phyloP scores from a whole-genome alignment of 2,113 vertebrate species.

The Nipponia nippon region DNA sequence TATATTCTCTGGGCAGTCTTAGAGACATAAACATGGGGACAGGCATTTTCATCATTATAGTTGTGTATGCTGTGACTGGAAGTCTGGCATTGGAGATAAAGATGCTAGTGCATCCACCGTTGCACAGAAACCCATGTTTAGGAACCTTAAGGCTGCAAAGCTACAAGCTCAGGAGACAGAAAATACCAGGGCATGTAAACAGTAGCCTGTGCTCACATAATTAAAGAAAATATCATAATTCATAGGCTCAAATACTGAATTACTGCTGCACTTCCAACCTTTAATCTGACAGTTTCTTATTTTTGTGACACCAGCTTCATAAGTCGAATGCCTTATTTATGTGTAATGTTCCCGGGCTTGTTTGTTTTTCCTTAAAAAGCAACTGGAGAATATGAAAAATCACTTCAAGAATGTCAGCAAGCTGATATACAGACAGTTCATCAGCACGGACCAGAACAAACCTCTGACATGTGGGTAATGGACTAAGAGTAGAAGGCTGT shows the following conservation, averaged over 20 bases:
- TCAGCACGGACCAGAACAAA: not conserved
- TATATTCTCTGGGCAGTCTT: not conserved
- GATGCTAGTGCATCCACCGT: not conserved
- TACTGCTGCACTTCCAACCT: not conserved
- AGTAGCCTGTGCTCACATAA: not conserved
- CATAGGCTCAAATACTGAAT: not conserved
- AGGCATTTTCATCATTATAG: not conserved
- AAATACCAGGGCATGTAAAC: not conserved
- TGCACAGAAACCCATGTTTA: not conserved
- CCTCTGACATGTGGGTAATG: not conserved
- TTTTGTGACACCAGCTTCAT: not conserved
- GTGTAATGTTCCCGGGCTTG: not conserved
- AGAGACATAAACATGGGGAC: not conserved
- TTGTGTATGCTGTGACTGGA: not conserved
- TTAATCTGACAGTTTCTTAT: not conserved
- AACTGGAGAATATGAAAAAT: not conserved
- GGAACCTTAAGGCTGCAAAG: constrained; percentile 7
- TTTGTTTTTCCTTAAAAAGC: not conserved
- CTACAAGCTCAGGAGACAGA: not conserved
- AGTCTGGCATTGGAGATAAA: constrained; percentile 19
- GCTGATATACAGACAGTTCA: not conserved
- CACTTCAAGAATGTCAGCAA: not conserved
- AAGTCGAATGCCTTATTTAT: not conserved
- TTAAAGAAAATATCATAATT: not conserved
- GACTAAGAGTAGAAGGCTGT: not conserved